phyloP scores from a whole-genome alignment of 2,113 vertebrate genomes.

The Calyptommatus sinebrachiatus region DNA sequence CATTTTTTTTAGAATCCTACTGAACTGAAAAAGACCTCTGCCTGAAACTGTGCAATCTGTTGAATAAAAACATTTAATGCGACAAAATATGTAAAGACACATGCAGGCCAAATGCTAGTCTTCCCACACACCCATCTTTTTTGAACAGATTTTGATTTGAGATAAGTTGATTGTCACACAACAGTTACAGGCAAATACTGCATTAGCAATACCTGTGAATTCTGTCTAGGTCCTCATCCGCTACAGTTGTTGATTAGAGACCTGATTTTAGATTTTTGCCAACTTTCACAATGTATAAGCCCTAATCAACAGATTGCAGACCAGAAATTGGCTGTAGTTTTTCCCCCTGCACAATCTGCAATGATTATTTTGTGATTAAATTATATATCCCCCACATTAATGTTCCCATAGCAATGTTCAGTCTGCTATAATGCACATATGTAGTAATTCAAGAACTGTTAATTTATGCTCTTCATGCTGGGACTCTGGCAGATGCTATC shows the following conservation, averaged over 20 bases:
- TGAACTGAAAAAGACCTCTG: constrained; percentile 43
- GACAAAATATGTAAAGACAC: constrained; percentile 28
- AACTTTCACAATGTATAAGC: constrained; percentile 10
- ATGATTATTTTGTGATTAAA: constrained; percentile 40
- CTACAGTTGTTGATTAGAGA: background rate
- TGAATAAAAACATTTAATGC: constrained; percentile 40
- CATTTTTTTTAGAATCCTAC: constrained; percentile 20
- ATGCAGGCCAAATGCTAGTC: background rate
- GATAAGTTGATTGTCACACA: constrained; percentile 11
- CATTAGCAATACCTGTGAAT: background rate
- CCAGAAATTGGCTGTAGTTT: constrained; percentile 30
- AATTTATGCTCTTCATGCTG: constrained; percentile 44
- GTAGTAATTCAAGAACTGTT: constrained; percentile 39
- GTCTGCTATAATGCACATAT: constrained; percentile 32
- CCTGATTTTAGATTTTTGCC: constrained; percentile 14
- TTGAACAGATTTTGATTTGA: background rate
- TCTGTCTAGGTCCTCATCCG: too few species aligned
- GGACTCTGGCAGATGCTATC: constrained; percentile 21
- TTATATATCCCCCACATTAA: constrained; percentile 42
- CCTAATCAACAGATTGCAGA: constrained; percentile 49
- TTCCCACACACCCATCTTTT: background rate
- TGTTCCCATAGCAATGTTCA: constrained; percentile 63
- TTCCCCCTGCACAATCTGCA: constrained; percentile 50
- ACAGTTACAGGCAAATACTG: background rate
- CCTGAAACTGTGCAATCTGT: constrained; percentile 9